phyloP scores from a whole-genome alignment of 2,113 vertebrate species.

The Cacatua alba region DNA sequence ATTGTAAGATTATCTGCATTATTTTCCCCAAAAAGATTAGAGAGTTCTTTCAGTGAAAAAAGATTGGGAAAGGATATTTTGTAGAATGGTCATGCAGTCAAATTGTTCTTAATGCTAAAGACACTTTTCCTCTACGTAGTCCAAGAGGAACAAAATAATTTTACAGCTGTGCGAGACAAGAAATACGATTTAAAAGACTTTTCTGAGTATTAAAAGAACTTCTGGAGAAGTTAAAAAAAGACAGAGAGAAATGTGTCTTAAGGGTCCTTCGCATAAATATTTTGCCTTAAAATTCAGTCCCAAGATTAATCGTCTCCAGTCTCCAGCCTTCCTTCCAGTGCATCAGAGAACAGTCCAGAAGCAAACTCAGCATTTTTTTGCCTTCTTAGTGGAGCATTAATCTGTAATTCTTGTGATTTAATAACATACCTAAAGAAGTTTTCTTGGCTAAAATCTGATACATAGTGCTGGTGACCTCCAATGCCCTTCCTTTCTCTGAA shows the following conservation, averaged over 20 bases:
- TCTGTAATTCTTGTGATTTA: constrained; percentile 65
- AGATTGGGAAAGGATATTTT: background rate
- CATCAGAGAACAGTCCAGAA: constrained; percentile 36
- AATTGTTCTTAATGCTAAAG: background rate
- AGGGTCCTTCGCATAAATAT: constrained; percentile 47
- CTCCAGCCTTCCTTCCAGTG: constrained; percentile 3
- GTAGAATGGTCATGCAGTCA: background rate
- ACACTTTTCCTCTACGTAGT: background rate
- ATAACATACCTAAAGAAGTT: constrained; percentile 31
- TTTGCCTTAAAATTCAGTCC: constrained; percentile 36
- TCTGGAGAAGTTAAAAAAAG: constrained; percentile 55
- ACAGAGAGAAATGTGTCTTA: constrained; percentile 35
- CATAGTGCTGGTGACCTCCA: constrained; percentile 16
- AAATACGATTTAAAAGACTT: constrained; percentile 38
- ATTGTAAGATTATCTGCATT: background rate
- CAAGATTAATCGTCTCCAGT: constrained; percentile 34
- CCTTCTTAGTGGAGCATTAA: constrained; percentile 36
- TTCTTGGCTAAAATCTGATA: constrained; percentile 56
- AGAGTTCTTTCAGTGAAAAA: background rate
- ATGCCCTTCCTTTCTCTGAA: constrained; percentile 44
- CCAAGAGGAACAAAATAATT: constrained; percentile 39
- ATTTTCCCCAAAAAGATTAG: background rate
- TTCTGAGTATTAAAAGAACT: constrained; percentile 44
- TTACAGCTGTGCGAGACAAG: constrained; percentile 3
- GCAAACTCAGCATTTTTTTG: constrained; percentile 46